Conservation (phyloP, 2,113 vertebrate species). For the Rhea pennata region DNA sequence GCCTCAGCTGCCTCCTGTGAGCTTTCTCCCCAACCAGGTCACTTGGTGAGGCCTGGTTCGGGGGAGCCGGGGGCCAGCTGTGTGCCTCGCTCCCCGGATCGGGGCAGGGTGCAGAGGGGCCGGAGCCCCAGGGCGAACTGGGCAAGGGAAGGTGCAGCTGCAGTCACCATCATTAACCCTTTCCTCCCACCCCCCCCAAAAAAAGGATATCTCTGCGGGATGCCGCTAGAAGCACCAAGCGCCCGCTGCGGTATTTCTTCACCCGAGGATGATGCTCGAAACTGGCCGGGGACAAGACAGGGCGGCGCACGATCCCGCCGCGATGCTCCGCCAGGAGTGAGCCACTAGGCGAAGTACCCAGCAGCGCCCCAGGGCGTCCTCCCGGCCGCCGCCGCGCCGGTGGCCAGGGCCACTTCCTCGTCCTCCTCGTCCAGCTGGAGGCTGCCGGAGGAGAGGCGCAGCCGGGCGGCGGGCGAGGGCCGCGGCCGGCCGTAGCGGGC, state of each 20-base stretch:
- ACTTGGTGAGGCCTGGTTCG: neutral
- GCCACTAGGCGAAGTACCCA: conserved; percentile 69
- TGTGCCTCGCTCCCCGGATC: accelerated
- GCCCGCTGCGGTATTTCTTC: neutral
- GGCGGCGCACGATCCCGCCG: neutral
- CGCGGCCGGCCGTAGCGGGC: conserved; percentile 76
- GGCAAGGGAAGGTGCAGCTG: neutral
- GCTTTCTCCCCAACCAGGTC: neutral
- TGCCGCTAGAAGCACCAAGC: too few relatives aligned
- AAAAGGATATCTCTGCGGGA: too few relatives aligned
- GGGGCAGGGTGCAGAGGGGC: neutral
- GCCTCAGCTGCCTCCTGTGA: neutral
- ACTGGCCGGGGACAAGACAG: neutral
- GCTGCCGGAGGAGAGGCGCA: conserved; percentile 91
- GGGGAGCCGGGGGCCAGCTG: neutral
- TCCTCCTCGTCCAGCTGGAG: conserved; percentile 93
- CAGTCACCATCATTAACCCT: neutral
- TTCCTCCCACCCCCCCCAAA: too few relatives aligned
- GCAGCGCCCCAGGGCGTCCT: conserved; percentile 37
- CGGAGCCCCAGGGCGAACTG: too few relatives aligned
- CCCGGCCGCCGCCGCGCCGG: conserved; percentile 16
- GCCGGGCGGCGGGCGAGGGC: conserved; percentile 78
- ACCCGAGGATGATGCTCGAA: neutral
- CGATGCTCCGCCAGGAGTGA: neutral
- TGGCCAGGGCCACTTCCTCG: conserved; percentile 68